Conservation (phyloP, 2,888 invertebrate genomes). For the Meliscaeva auricollis region DNA sequence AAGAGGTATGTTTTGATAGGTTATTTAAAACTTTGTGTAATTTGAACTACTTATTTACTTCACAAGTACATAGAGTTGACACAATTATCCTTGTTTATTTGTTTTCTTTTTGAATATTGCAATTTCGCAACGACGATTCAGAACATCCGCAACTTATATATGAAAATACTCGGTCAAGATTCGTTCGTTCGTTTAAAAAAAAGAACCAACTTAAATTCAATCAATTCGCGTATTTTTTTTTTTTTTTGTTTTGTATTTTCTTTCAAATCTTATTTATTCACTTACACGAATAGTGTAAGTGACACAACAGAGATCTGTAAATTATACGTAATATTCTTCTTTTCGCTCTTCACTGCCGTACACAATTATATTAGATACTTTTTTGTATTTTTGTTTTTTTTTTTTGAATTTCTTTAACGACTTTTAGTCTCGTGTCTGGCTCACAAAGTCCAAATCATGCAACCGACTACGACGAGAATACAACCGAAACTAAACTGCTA, state of each 20-base stretch:
- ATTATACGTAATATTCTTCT: neutral
- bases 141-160: constrained; percentile 45
- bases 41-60: neutral
- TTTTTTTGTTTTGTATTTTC: neutral
- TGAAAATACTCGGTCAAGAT: constrained; percentile 16
- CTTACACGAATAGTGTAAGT: constrained; percentile 33
- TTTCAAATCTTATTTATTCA: constrained; percentile 21
- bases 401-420: constrained; percentile 24
- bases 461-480: constrained; percentile 71
- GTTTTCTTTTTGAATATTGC: neutral
- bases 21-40: neutral
- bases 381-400: no score
- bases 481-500: constrained; percentile 67
- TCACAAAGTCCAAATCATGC: constrained; percentile 49
- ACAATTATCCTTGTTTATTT: constrained; percentile 35
- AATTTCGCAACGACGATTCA: constrained; percentile 20
- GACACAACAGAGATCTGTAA: constrained; percentile 15
- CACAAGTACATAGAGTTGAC: constrained; percentile 12
- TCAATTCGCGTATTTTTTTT: constrained; percentile 20
- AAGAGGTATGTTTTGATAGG: neutral
- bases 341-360: constrained; percentile 6
- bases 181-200: neutral
- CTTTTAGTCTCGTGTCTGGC: constrained; percentile 14
- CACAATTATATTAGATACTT: neutral
- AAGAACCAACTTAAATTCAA: constrained; percentile 30